Conservation (phyloP, 1,140 invertebrate species). For the Nilaparvata lugens region DNA sequence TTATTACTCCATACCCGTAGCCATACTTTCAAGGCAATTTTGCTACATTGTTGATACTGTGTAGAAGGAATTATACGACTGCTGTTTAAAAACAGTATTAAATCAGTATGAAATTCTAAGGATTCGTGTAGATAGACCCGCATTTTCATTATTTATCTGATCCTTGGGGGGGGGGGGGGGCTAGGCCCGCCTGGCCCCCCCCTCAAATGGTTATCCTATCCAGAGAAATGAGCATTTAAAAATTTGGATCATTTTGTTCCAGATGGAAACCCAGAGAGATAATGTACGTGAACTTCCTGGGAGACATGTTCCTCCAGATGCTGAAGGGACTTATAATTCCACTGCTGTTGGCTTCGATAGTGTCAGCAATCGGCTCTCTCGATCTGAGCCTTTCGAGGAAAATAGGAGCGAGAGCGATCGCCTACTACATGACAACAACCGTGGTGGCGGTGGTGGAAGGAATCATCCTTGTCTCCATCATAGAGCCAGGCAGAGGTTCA, state of each 20-base stretch:
- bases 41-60: too few relatives aligned
- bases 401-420: constrained; percentile 26
- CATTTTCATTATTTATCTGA: too few relatives aligned
- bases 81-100: too few relatives aligned
- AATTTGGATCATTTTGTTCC: constrained; percentile 8
- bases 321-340: constrained; percentile 84
- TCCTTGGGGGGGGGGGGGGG: too few relatives aligned
- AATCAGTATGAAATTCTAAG: too few relatives aligned
- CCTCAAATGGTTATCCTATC: too few relatives aligned
- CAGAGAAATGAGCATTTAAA: too few relatives aligned
- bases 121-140: too few relatives aligned
- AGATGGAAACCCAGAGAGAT: constrained; percentile 61
- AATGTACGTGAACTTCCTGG: constrained; percentile 82
- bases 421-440: constrained; percentile 27
- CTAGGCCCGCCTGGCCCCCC: too few relatives aligned
- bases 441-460: constrained; percentile 27
- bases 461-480: constrained; percentile 26
- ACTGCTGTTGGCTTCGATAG: constrained; percentile 75
- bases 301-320: constrained; percentile 82
- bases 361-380: constrained; percentile 78
- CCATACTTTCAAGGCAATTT: too few relatives aligned
- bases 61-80: too few relatives aligned
- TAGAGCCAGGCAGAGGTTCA: constrained; percentile 28
- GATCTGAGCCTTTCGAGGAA: constrained; percentile 28
- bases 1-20: too few relatives aligned